Conservation (phyloP, 1,140 invertebrate species). For the Andricus grossulariae region DNA sequence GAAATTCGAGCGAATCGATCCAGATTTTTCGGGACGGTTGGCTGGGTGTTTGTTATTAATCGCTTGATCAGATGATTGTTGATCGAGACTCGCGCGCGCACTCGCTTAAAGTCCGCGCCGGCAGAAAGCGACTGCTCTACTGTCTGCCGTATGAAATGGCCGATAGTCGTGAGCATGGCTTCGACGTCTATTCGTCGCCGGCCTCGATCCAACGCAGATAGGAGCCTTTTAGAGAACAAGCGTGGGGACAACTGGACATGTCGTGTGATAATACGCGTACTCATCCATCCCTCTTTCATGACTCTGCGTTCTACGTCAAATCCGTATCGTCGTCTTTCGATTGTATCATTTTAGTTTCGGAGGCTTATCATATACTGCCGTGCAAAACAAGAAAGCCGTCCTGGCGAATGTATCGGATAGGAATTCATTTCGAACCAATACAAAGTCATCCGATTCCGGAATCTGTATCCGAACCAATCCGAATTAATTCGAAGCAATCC, state of each 20-base stretch:
- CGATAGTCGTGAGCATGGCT: conserved; percentile 9
- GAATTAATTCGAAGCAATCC: too few relatives aligned
- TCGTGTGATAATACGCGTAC: conserved; percentile 3
- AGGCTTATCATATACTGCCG: too few relatives aligned
- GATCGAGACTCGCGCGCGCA: conserved; percentile 1
- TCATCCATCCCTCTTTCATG: not conserved
- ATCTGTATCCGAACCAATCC: too few relatives aligned
- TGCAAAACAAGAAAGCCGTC: too few relatives aligned
- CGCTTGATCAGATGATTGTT: not conserved
- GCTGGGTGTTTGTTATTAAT: not conserved
- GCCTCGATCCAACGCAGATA: too few relatives aligned
- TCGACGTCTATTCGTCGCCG: too few relatives aligned
- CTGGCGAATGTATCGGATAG: too few relatives aligned
- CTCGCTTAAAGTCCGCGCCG: conserved; percentile 22
- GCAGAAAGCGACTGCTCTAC: conserved; percentile 17
- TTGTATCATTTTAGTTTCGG: too few relatives aligned
- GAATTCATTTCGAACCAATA: too few relatives aligned
- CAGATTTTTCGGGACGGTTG: not conserved
- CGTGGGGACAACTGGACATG: not conserved
- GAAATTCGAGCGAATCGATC: not conserved
- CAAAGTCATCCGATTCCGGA: too few relatives aligned
- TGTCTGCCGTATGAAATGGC: not conserved
- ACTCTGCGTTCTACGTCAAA: not conserved
- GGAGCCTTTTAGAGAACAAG: not conserved
- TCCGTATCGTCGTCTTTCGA: too few relatives aligned